Conservation (phyloP, 2,113 vertebrate species). For the Aphyosemion australe region DNA sequence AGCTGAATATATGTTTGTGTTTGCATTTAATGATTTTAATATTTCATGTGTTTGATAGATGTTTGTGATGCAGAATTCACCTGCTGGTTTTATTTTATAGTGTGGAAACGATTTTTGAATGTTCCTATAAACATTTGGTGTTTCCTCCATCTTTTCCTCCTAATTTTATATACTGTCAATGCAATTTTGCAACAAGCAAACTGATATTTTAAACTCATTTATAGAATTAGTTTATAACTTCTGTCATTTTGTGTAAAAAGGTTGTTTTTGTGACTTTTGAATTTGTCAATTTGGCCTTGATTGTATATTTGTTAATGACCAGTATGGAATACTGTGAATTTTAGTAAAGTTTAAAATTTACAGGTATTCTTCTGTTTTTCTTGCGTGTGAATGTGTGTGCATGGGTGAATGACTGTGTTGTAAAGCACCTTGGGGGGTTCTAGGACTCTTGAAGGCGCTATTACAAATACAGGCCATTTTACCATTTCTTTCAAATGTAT, state of each 20-base stretch:
- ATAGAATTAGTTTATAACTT: conserved; percentile 11
- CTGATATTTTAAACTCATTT: conserved; percentile 6
- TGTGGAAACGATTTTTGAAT: neutral
- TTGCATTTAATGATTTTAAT: conserved; percentile 21
- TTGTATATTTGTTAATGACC: conserved; percentile 37
- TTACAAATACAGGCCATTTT: too few relatives aligned
- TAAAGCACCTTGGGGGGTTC: too few relatives aligned
- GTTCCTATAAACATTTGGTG: neutral
- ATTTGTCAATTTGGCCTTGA: conserved; percentile 45
- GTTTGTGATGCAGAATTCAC: neutral
- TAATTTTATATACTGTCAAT: conserved; percentile 22
- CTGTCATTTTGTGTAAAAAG: conserved; percentile 15
- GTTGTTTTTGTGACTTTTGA: conserved; percentile 21
- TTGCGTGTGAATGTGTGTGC: too few relatives aligned
- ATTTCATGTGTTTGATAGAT: conserved; percentile 9
- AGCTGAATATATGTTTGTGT: conserved; percentile 20
- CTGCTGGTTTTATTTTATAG: too few relatives aligned
- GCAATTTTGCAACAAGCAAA: conserved; percentile 3
- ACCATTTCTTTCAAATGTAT: conserved; percentile 22
- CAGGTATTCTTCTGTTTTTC: neutral
- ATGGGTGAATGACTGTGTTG: too few relatives aligned
- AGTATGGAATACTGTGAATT: conserved; percentile 12
- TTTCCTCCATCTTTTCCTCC: neutral
- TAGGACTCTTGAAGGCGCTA: too few relatives aligned
- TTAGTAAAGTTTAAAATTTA: conserved; percentile 16